Evolutionary conservation across 2,888 invertebrate genomes (phyloP), one percentile per base, ranked within the genome.

Genomic region (Neuroscelio doddi): DNA sequence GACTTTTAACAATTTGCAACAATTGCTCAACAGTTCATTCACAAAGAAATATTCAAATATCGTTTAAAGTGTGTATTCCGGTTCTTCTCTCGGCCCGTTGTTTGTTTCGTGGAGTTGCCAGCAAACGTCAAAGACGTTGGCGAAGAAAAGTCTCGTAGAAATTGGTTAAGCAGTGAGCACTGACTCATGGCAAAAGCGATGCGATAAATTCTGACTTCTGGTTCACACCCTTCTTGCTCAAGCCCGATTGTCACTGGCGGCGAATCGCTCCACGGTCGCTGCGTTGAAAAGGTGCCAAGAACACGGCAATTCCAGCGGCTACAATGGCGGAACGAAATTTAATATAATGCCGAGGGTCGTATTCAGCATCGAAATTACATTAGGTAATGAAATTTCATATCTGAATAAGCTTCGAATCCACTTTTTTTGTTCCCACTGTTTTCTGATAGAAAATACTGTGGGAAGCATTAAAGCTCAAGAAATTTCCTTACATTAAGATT

Each of bases 221-320:
- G 17, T 24, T 41, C 10, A 41, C 47, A 47, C 32, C 9, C 17
- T 27, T 12, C 30, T 14, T 45, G 14, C 39, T 17, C 21, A 17
- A 21, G 21, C n/a, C 17, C 17, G 39, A 36, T n/a, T 36, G 39
- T 39, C 8, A 24, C n/a, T 21, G 21, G 21, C 21, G 21, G 21
- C 21, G 21, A 21, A 3, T 21, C 9, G 12, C 1, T 7, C 16
- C 9, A 38, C 38, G 38, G 38, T 38, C 38, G 16, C 14, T 12
- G 24, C 41, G 12, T 39, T 49, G 56, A 47, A 42, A 47, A 17
- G 30, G 27, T 57, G 49, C 56, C 56, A 57, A 57, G 56, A 57
- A 57, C 30, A 47, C 17, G 8, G 49, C 34, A 36, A 44, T 53
- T 42, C 26, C n/a, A 30, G 47, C 32, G 24, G 1, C 14, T 17